These are phyloP conservation scores for Suncus etruscus DNA, from an alignment of 2,113 vertebrate species.

Conservation along the genomic window DNA sequence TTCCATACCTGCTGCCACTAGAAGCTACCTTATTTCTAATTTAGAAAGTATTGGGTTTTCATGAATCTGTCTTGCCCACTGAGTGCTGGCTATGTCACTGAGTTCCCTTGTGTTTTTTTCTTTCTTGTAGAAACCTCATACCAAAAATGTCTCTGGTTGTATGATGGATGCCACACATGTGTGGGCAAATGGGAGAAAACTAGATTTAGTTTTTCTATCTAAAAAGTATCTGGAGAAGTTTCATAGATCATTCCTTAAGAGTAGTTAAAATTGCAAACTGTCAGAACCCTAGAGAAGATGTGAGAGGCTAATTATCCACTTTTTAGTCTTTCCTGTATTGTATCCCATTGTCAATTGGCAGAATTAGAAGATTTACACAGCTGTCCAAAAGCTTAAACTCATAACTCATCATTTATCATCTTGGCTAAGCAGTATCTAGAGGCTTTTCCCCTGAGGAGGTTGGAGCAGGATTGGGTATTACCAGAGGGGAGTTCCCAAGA, in stretches of 20 bases:
- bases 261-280: slow-evolving; percentile 58
- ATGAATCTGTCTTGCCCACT: slow-evolving; percentile 30
- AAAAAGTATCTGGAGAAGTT: slow-evolving; percentile 63
- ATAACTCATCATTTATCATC: not conserved
- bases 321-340: not conserved
- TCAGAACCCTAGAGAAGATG: slow-evolving; percentile 38
- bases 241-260: slow-evolving; percentile 65
- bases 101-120: not conserved
- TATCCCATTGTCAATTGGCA: not conserved
- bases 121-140: not conserved
- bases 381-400: slow-evolving; percentile 6
- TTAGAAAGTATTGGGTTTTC: slow-evolving; percentile 10
- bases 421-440: not conserved
- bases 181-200: slow-evolving; percentile 25
- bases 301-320: slow-evolving; percentile 46
- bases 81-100: not conserved
- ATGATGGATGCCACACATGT: slow-evolving; percentile 44
- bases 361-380: slow-evolving; percentile 39
- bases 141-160: slow-evolving; percentile 30
- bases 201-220: slow-evolving; percentile 62
- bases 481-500: not conserved
- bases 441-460: not conserved
- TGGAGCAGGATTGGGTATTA: not conserved
- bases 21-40: slow-evolving; percentile 3
- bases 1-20: slow-evolving; percentile 22